phyloP scores from a whole-genome alignment of 1,140 invertebrate genomes.

The Drosophila nigrodunni region DNA sequence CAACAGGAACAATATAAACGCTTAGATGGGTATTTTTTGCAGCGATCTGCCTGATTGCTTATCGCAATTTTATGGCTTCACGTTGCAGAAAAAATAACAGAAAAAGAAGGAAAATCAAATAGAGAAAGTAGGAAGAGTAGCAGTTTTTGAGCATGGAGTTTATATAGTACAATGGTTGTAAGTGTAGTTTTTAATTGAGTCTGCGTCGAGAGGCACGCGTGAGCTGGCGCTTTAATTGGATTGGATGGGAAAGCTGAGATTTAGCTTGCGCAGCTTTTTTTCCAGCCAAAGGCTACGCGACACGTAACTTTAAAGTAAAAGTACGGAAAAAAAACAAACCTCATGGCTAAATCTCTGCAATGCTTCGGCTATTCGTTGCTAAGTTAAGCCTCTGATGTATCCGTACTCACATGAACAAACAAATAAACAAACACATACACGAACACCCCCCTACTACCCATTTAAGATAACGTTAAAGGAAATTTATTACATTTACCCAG shows the following conservation, averaged over 20 bases:
- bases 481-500: conserved; percentile 74
- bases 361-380: conserved; percentile 2
- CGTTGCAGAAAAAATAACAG: conserved; percentile 7
- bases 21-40: conserved; percentile 40
- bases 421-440: conserved; percentile 8
- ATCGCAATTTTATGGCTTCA: conserved; percentile 54
- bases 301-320: conserved; percentile 27
- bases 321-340: not conserved
- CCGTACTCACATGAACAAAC: conserved; percentile 6
- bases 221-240: conserved; percentile 43
- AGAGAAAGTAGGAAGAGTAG: not conserved
- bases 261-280: conserved; percentile 5
- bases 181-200: conserved; percentile 52
- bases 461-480: conserved; percentile 73
- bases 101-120: conserved; percentile 11
- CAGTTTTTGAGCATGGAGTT: not conserved
- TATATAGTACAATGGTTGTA: conserved; percentile 14
- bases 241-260: conserved; percentile 33
- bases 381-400: conserved; percentile 23
- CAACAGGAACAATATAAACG: not conserved
- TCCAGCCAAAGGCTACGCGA: conserved; percentile 6
- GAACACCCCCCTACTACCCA: conserved; percentile 25
- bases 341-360: not conserved
- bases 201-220: conserved; percentile 34
- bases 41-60: conserved; percentile 41